A percentile compares a stretch with the other conserved stretches of the same genome.
Conservation (phyloP, 2,797 vertebrate genomes). For the Rhincodon typus region DNA sequence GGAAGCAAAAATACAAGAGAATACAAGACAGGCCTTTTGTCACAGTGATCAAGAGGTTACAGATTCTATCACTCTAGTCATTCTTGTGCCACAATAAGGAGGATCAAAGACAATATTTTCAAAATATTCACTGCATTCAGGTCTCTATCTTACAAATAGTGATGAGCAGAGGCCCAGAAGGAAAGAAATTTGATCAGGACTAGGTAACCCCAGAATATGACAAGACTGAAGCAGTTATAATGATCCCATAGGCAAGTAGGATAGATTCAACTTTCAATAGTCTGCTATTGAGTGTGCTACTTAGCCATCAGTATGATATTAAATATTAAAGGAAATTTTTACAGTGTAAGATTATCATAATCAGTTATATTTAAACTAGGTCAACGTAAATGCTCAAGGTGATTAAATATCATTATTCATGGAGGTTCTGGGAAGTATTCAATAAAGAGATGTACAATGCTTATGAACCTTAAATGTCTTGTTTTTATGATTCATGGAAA, state of each 20-base stretch:
- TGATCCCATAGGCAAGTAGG: background rate
- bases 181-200: background rate
- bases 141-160: background rate
- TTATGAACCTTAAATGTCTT: background rate
- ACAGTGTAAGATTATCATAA: background rate
- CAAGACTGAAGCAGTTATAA: background rate
- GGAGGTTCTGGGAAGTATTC: background rate
- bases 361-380: background rate
- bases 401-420: background rate
- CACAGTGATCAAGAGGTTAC: too few species aligned
- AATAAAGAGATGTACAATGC: background rate
- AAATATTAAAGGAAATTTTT: background rate
- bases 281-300: too few species aligned
- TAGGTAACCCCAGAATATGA: background rate
- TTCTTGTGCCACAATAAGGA: too few species aligned
- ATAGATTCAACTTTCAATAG: background rate
- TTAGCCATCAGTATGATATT: background rate
- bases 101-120: too few species aligned
- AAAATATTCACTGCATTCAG: too few species aligned
- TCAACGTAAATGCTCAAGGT: background rate
- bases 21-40: too few species aligned
- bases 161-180: background rate
- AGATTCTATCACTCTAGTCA: too few species aligned
- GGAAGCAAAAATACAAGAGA: too few species aligned
- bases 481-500: background rate